Percentiles rank a stretch among this genome's conserved stretches.
Conservation (phyloP, 2,888 invertebrate species). For the Chalcis sispes region DNA sequence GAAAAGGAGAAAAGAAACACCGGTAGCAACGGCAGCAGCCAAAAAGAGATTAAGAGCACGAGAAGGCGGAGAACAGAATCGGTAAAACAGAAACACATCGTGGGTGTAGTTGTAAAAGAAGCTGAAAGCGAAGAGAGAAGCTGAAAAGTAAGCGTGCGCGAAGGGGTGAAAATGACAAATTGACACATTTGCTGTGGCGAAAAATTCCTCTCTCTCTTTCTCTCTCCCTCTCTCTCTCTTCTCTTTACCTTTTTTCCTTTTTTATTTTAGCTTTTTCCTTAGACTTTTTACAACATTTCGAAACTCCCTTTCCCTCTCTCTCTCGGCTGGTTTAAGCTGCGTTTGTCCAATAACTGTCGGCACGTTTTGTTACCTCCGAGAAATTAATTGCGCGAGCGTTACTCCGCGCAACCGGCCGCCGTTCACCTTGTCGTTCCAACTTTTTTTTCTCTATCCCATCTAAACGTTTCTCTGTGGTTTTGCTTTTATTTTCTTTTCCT, state of each 20-base stretch:
- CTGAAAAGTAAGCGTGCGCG: conserved; percentile 28
- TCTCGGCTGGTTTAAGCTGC: conserved; percentile 41
- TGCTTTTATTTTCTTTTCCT: too few relatives aligned
- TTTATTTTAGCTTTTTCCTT: neutral
- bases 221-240: neutral
- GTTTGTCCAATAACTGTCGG: conserved; percentile 52
- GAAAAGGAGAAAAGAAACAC: neutral
- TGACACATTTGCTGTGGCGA: conserved; percentile 66
- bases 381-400: conserved; percentile 46
- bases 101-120: too few relatives aligned
- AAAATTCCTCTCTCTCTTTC: conserved; percentile 57
- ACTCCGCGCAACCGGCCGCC: neutral
- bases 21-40: neutral
- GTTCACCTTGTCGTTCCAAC: neutral
- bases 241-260: neutral
- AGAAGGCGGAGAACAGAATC: neutral
- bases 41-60: neutral
- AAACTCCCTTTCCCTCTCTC: too few relatives aligned
- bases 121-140: neutral
- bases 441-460: neutral
- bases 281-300: conserved; percentile 35
- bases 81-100: neutral
- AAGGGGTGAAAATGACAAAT: conserved; percentile 70
- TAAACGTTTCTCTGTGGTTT: neutral
- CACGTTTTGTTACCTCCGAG: conserved; percentile 45